Evolutionary conservation across 2,113 vertebrate genomes (phyloP), one percentile per base, ranked within the genome.

Genomic region (Corythoichthys intestinalis): DNA sequence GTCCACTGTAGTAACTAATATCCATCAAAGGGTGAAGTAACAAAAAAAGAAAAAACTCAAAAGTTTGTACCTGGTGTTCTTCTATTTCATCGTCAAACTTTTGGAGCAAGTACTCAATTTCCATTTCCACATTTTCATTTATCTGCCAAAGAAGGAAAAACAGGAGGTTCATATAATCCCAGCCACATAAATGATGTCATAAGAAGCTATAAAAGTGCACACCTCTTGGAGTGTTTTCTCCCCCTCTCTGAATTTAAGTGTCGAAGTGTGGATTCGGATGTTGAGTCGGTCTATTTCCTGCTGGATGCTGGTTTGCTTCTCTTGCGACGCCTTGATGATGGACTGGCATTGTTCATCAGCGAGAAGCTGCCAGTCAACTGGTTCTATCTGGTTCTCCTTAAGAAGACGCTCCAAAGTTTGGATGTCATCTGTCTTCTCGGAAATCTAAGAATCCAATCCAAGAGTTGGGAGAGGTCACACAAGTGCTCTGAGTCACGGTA

Each of bases 21-120:
- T 28, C 20, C 20, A 28, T 44, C 1, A 44, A 44, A 44, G 41
- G 41, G 41, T 44, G 6, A 44, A 44, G 41, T 44, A 44, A n/a
- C 17, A 46, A 46, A n/a, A n/a, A n/a, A n/a, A n/a, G n/a, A 60
- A 14, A 10, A 9, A 8, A 38, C 15, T 48, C 28, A 3, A 41
- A 38, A 44, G 34, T 71, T 69, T 72, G 4, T 94, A 98, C 96
- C 94, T 98, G 94, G 56, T 91, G 93, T 77, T 93, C 89, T 71
- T 71, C 57, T 81, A 98, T 94, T 72, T 95, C 88, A 0, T 3
- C 48, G 11, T 98, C 93, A 0, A 97, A 98, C 61, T 89, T 93
- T 84, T 93, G 89, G 66, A 96, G 85, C 93, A 94, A 92, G 77
- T 93, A 90, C 71, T 93, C 87, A 11, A 94, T 93, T 81, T 95